Evolutionary conservation across 2,888 invertebrate genomes (phyloP).

Genomic region (Nephrotoma guestfalica): DNA sequence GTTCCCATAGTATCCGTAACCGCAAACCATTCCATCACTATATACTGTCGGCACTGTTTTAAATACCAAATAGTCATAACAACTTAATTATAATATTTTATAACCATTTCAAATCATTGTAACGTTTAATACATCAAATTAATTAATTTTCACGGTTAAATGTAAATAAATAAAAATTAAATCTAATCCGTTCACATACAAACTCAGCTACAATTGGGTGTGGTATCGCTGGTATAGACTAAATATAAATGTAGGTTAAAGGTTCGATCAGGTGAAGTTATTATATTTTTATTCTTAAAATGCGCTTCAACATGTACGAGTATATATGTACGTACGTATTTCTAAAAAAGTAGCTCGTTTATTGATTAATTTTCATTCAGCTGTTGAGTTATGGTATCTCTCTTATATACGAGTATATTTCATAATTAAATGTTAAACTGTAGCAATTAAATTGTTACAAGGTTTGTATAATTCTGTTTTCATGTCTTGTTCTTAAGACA

Average conservation of each 20-base stretch:
- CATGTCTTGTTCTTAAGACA: background rate
- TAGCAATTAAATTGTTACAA: background rate
- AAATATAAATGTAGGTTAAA: background rate
- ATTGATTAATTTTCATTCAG: background rate
- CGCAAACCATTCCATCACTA: background rate
- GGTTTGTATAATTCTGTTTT: background rate
- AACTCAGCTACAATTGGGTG: background rate
- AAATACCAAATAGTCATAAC: background rate
- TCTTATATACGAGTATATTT: background rate
- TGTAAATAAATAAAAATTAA: background rate
- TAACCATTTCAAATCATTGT: background rate
- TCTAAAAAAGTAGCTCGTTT: background rate
- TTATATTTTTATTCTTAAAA: background rate
- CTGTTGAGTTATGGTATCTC: background rate
- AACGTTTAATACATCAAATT: background rate
- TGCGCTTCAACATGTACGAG: background rate
- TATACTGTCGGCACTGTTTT: background rate
- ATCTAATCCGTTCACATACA: background rate
- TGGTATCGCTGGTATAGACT: background rate
- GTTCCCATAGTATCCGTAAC: background rate
- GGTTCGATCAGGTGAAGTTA: background rate
- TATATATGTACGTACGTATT: background rate
- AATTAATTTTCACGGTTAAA: background rate
- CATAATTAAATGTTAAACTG: background rate
- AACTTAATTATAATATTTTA: background rate